Evolutionary conservation across 1,140 invertebrate genomes (phyloP), one percentile per base, ranked within the genome.

Genomic region (Leucophenga varia): DNA sequence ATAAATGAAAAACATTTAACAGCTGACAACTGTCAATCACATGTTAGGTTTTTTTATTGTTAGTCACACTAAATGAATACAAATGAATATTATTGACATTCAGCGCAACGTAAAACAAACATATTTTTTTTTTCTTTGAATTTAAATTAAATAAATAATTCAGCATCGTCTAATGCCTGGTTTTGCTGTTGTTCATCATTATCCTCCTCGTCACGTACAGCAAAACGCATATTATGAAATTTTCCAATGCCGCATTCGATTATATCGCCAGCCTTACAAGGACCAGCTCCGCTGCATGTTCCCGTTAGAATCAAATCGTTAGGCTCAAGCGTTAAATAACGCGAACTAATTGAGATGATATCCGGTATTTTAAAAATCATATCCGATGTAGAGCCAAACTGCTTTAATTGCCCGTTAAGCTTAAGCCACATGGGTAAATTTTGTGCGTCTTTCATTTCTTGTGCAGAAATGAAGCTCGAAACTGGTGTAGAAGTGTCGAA

Each of bases 401-500:
- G 84, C 30, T 67, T 55, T 10, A 74, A 38, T 50, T 79, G 57
- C 12, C 78, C 81, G 68, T 86, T 86, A 0, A 82, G 78, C 55
- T 73, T 77, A 51, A 80, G 79, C 81, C 83, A 86, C n/a, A 90
- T 52, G 14, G 78, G 52, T 1, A 87, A 43, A 58, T 84, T 78
- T 41, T 80, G 69, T 2, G 86, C 84, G 74, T 89, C 77, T 4
- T 70, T 43, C 21, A 90, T 76, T 49, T 78, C 72, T 9, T 79
- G 61, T 47, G 78, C 79, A 6, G 76, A 54, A 54, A 89, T 81
- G 59, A 89, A 88, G 31, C 74, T 53, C 52, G 86, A 84, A 1
- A 90, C 82, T 17, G 88, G 87, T 68, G 86, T 89, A 0, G 86
- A 80, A 2, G 86, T 89, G 68, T 91, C 87, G 72, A 89, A 91